Percentiles rank a stretch among this genome's conserved stretches.
These are phyloP conservation scores for Thamnophis elegans DNA, from an alignment of 2,797 vertebrate species.

Conservation along the genomic window DNA sequence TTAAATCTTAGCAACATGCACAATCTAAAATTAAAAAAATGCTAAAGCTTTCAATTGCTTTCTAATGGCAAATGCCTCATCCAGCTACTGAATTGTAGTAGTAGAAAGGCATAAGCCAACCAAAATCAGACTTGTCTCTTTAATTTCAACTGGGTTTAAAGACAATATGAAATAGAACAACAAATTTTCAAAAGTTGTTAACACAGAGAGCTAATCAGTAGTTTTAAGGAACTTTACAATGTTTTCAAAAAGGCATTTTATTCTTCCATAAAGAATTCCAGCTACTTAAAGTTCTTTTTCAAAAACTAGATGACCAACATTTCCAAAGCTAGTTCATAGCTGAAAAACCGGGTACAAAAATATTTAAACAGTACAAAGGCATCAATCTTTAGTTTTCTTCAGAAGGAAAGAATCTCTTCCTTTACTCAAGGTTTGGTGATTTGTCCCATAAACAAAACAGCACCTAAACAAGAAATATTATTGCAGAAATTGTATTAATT, in stretches of 20 bases:
- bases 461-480: slow-evolving; percentile 75
- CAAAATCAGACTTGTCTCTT: slow-evolving; percentile 61
- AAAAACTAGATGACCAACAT: slow-evolving; percentile 65
- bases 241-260: slow-evolving; percentile 59
- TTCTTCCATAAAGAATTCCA: slow-evolving; percentile 46
- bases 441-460: slow-evolving; percentile 93
- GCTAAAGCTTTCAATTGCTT: slow-evolving; percentile 63
- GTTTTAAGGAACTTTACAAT: slow-evolving; percentile 70
- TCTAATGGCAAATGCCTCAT: slow-evolving; percentile 64
- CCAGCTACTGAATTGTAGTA: slow-evolving; percentile 61
- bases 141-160: slow-evolving; percentile 64
- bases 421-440: slow-evolving; percentile 86
- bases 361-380: slow-evolving; percentile 69
- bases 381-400: slow-evolving; percentile 57
- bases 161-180: slow-evolving; percentile 67
- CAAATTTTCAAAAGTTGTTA: slow-evolving; percentile 70
- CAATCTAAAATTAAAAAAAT: slow-evolving; percentile 67
- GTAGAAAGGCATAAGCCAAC: slow-evolving; percentile 67
- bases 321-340: slow-evolving; percentile 64
- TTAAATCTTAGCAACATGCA: slow-evolving; percentile 75
- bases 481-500: slow-evolving; percentile 4
- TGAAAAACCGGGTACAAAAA: slow-evolving; percentile 71
- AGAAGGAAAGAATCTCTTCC: slow-evolving; percentile 50
- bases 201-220: slow-evolving; percentile 73
- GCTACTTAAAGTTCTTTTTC: slow-evolving; percentile 38